Conservation (phyloP, 2,113 vertebrate genomes). For the Coturnix japonica region DNA sequence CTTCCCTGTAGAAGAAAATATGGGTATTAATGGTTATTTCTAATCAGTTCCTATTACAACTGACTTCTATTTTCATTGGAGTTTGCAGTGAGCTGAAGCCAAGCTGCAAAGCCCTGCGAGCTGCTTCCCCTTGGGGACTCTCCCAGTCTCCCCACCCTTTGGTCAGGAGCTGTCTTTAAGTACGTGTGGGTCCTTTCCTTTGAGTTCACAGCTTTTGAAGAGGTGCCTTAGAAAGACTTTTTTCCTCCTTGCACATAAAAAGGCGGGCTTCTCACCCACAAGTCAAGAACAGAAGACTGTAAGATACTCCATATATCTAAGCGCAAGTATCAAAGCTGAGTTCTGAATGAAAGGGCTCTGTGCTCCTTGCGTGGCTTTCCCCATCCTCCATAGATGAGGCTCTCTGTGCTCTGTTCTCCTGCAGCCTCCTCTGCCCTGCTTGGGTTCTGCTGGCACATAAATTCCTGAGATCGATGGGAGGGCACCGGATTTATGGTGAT, state of each 20-base stretch:
- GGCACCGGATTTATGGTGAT: background rate
- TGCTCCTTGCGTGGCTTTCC: background rate
- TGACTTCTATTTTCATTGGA: background rate
- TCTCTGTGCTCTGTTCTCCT: background rate
- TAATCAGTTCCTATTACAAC: background rate
- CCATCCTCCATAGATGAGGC: background rate
- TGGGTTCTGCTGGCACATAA: accelerated
- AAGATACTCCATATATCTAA: background rate
- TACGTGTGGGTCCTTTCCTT: background rate
- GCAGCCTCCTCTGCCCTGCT: background rate
- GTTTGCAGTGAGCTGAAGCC: background rate
- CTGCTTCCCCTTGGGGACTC: background rate
- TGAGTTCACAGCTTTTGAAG: background rate
- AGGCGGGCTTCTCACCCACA: background rate
- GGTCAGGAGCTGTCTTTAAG: background rate
- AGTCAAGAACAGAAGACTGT: background rate
- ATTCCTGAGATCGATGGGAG: accelerated
- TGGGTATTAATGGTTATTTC: background rate
- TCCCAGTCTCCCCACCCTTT: background rate
- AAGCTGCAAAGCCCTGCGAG: background rate
- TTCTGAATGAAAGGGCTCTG: background rate
- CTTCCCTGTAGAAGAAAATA: background rate
- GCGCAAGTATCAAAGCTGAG: background rate
- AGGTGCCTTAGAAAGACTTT: background rate
- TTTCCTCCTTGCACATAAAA: background rate